These are phyloP conservation scores for Anas platyrhynchos DNA, from an alignment of 2,113 vertebrate genomes.

Conservation along the genomic window DNA sequence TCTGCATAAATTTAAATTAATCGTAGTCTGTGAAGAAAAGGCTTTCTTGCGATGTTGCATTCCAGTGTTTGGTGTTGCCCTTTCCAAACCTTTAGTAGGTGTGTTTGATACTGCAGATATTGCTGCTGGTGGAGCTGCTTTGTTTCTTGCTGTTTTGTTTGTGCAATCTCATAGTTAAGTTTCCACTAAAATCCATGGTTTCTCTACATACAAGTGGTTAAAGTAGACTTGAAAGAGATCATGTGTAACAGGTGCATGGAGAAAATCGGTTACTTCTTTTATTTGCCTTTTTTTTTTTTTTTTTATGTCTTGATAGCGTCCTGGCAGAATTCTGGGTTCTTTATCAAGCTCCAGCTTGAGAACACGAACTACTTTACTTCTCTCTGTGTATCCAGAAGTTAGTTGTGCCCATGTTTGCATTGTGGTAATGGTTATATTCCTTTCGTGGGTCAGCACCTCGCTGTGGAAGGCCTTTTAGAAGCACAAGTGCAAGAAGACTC, in stretches of 20 bases:
- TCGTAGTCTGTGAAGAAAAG: neutral
- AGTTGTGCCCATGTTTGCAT: constrained; percentile 2
- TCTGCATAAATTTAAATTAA: neutral
- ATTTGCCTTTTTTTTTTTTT: neutral
- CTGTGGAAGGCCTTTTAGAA: neutral
- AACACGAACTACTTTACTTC: neutral
- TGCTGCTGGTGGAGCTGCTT: neutral
- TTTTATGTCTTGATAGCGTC: neutral
- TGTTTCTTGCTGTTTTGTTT: neutral
- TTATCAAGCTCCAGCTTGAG: neutral
- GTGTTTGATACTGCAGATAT: neutral
- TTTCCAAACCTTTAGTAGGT: neutral
- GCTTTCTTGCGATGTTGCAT: neutral
- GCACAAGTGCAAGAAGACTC: neutral
- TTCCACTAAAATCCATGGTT: neutral
- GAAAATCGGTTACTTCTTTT: neutral
- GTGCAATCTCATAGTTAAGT: neutral
- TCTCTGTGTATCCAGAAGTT: neutral
- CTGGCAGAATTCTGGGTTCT: neutral
- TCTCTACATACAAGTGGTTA: neutral
- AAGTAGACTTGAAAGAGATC: neutral
- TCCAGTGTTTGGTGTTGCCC: neutral
- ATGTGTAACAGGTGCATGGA: neutral
- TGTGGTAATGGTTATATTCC: neutral
- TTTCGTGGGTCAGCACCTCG: neutral